Percentiles rank a stretch among this genome's conserved stretches.
phyloP scores from a whole-genome alignment of 2,113 vertebrate species.

The pig (Sus scrofa) region T2T-Sscrofa CM000825.6:80497001-80497500 shows the following conservation, averaged over 20 bases:
- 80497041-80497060: neutral
- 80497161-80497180: conserved; percentile 78
- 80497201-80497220: conserved; percentile 74
- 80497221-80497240: conserved; percentile 49
- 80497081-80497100: neutral
- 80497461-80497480: conserved; percentile 85
- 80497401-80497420: neutral
- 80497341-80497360: conserved; percentile 67
- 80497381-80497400: neutral
- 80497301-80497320: conserved; percentile 79
- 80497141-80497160: conserved; percentile 68
- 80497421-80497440: conserved; percentile 80
- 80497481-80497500: conserved; percentile 80
- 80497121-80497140: accelerated
- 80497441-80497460: conserved; percentile 77
- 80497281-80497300: conserved; percentile 77
- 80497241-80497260: conserved; percentile 76
- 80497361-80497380: conserved; percentile 80
- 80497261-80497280: conserved; percentile 72
- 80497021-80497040: neutral
- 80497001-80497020: neutral
- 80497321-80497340: conserved; percentile 78
- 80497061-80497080: neutral
- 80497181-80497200: conserved; percentile 77
- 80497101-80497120: neutral